Conservation (phyloP, 53 echinoderm and acorn worm genomes). For the Mesocentrotus franciscanus region DNA sequence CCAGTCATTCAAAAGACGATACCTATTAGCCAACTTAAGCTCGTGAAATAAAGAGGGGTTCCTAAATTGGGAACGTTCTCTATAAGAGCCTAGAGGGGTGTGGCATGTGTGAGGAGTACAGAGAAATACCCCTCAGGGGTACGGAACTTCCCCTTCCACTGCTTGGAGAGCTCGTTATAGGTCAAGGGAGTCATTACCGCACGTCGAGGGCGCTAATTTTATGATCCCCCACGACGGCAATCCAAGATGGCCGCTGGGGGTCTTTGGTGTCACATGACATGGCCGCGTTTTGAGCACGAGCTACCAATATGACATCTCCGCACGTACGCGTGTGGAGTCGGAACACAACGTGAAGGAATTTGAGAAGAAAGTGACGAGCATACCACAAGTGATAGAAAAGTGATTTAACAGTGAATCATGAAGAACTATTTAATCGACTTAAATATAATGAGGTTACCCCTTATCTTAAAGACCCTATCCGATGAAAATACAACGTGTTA, state of each 20-base stretch:
- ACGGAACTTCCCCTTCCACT: neutral
- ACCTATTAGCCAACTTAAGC: neutral
- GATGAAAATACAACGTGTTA: no score
- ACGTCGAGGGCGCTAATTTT: slow-evolving; percentile 28
- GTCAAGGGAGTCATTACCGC: neutral
- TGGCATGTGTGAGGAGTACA: neutral
- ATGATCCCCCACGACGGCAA: slow-evolving; percentile 8
- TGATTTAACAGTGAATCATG: no score
- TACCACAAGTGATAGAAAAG: neutral
- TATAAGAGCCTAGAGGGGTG: no score
- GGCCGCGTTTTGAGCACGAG: neutral
- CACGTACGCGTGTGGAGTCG: neutral
- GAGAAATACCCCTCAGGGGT: neutral
- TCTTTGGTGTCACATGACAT: neutral
- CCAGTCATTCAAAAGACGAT: neutral
- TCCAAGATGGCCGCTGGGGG: slow-evolving; percentile 19
- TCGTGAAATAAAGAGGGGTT: no score
- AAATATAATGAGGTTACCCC: no score
- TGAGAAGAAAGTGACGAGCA: neutral
- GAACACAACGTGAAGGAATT: neutral
- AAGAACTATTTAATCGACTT: no score
- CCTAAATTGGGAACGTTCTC: neutral
- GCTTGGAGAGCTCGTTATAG: slow-evolving; percentile 16
- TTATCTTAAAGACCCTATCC: no score
- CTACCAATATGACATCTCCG: neutral